These are phyloP conservation scores for Diorhabda carinulata DNA, from an alignment of 1,140 invertebrate genomes.

Conservation along the genomic window DNA sequence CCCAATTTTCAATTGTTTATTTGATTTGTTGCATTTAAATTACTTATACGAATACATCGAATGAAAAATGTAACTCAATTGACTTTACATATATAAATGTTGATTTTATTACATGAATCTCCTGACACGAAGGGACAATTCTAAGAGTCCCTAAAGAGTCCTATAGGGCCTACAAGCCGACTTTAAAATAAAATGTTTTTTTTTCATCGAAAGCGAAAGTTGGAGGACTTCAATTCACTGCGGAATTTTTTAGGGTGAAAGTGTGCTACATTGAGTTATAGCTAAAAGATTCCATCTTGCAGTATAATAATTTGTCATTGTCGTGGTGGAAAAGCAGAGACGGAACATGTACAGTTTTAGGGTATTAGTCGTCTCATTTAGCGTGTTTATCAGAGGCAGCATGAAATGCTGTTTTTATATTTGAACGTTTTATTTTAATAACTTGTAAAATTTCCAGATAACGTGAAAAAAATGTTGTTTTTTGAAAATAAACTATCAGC, in stretches of 20 bases:
- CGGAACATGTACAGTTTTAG: not conserved
- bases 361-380: no score
- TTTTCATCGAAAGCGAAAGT: not conserved
- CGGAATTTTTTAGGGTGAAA: not conserved
- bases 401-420: no score
- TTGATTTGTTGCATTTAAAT: no score
- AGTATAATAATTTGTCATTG: constrained; percentile 3
- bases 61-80: no score
- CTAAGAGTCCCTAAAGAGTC: not conserved
- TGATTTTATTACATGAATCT: not conserved
- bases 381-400: no score
- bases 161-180: not conserved
- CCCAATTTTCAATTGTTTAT: no score
- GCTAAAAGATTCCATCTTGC: not conserved
- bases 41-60: no score
- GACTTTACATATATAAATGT: no score
- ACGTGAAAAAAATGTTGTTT: no score
- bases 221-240: not conserved
- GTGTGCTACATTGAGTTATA: not conserved
- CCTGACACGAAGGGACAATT: not conserved
- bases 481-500: no score
- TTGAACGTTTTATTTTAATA: no score
- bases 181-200: not conserved
- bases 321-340: not conserved
- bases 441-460: no score